Base-by-base conservation (phyloP, 2,888 invertebrate species). In the Parnassius orleans region DNA sequence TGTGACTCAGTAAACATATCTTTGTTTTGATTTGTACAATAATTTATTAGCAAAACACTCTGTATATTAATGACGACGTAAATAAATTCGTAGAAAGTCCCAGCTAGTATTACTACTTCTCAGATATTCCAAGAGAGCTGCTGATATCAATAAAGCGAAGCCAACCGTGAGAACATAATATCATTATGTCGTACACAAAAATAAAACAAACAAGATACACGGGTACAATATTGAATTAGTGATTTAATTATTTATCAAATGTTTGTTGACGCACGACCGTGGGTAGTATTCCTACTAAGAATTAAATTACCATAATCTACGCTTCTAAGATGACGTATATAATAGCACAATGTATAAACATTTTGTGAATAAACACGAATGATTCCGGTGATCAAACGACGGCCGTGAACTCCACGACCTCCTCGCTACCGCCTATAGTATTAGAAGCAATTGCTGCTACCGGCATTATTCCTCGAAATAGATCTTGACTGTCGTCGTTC, bases 341-440 rank as follows among this genome's bases (percentile, higher is more conserved):
- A 73, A 66, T 70, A 62, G 63, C 69, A 73, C 74, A 72, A 74
- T 74, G 71, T 76, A 76, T 71, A 77, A 79, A 78, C 76, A 77
- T 75, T 73, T 76, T 72, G 69, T 72, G 69, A 77, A 75, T 77
- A 73, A 78, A 71, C 71, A 77, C 74, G 75, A 76, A 66, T 74
- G 73, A 65, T 76, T 75, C 65, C 66, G 74, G 65, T 75, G 72
- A 76, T 72, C 65, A 72, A 72, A 60, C 63, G 67, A 33, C 79
- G 84, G 69, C 88, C 87, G 71, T 87, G 86, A 88, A 83, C 87
- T 73, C 74, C 5, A 44, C 68, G 77, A 78, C 79, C 82, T 80
- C 78, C 75, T 69, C 73, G 70, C 14, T 10, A 10, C 64, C 73
- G 74, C 73, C 68, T 72, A 77, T 77, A 81, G 72, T 41, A 41